phyloP scores from a whole-genome alignment of 2,113 vertebrate genomes.

The Rattus rattus region DNA sequence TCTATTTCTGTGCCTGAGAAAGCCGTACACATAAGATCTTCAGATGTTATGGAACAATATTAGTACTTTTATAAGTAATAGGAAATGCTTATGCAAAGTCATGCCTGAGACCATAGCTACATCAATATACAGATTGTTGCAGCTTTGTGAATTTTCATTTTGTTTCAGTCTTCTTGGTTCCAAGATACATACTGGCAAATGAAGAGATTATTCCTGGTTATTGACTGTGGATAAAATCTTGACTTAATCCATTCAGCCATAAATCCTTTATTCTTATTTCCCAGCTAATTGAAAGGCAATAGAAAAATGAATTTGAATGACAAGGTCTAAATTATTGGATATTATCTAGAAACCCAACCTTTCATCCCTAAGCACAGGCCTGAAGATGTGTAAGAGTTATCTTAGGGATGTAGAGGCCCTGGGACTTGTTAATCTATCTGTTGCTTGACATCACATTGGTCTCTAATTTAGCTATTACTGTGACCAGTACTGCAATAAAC shows the following conservation, averaged over 20 bases:
- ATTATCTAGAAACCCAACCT: neutral
- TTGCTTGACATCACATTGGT: neutral
- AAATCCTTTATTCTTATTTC: neutral
- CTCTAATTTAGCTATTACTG: neutral
- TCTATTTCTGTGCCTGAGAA: neutral
- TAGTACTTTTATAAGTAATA: neutral
- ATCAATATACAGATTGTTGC: neutral
- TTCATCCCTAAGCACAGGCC: neutral
- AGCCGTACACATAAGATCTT: neutral
- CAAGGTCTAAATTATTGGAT: neutral
- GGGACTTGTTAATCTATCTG: neutral
- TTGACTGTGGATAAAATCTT: neutral
- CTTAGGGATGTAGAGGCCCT: neutral
- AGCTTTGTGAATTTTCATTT: neutral
- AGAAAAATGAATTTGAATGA: neutral
- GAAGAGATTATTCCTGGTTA: neutral
- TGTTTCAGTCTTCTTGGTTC: neutral
- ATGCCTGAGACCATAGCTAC: neutral
- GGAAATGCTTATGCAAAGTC: neutral
- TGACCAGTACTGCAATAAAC: neutral
- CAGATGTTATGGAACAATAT: neutral
- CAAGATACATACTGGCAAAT: neutral
- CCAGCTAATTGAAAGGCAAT: neutral
- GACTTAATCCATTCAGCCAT: neutral
- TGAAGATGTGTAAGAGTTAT: neutral